Percentiles rank a stretch among this genome's conserved stretches.
Conservation (phyloP, 2,888 invertebrate species). For the Meteorus colon region DNA sequence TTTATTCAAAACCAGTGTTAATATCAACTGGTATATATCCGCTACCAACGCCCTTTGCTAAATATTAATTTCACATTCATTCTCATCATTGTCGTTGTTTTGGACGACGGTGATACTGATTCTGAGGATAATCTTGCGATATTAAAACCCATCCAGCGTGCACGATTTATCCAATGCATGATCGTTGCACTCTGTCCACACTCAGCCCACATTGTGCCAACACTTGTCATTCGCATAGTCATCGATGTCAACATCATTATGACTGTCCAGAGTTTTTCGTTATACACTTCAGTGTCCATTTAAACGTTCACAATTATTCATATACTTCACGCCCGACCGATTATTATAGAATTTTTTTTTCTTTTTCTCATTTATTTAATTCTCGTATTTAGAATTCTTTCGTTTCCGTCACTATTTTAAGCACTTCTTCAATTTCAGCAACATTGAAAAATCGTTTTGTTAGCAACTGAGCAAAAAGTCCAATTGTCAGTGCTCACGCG, state of each 20-base stretch:
- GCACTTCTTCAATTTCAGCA: neutral
- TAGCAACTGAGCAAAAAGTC: neutral
- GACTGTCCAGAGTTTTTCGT: neutral
- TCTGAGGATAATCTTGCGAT: neutral
- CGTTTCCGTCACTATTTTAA: neutral
- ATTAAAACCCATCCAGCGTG: slow-evolving; percentile 14
- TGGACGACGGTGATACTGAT: neutral
- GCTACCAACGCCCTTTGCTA: slow-evolving; percentile 26
- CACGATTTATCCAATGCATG: slow-evolving; percentile 33
- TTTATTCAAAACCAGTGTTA: slow-evolving; percentile 7
- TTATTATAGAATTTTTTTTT: neutral
- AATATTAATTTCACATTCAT: slow-evolving; percentile 22
- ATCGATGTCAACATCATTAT: slow-evolving; percentile 24
- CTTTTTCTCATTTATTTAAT: neutral
- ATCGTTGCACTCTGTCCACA: slow-evolving; percentile 9
- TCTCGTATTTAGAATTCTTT: neutral
- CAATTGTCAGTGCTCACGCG: neutral
- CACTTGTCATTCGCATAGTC: slow-evolving; percentile 6
- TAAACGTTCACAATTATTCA: slow-evolving; percentile 12
- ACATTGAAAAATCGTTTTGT: neutral
- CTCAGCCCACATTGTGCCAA: slow-evolving; percentile 24
- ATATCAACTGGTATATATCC: slow-evolving; percentile 11
- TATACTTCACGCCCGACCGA: slow-evolving; percentile 15
- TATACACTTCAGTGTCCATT: neutral
- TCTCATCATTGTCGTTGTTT: slow-evolving; percentile 10